Base-by-base conservation (phyloP, 2,888 invertebrate species). In the Noctua pronuba region DNA sequence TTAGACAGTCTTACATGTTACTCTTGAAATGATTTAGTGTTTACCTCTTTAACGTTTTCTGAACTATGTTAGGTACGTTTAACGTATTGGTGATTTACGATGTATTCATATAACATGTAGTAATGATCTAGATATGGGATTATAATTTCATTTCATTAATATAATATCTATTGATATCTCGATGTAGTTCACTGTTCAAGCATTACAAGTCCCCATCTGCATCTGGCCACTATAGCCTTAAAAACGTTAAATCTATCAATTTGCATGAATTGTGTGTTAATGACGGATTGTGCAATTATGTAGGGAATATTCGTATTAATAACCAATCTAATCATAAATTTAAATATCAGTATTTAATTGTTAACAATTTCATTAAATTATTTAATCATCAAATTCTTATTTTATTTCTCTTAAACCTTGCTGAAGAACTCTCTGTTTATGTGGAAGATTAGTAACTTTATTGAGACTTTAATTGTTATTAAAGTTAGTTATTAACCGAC, bases 291-390 rank as follows among this genome's bases (percentile, higher is more conserved):
- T 94, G 94, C 94, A 95, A 94, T 95, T 94, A 94, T 91, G 88
- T 95, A 94, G 93, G 84, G 85, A 87, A 87, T 91, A 92, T 88
- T 89, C 89, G 86, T 90, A 90, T 91, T 89, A 82, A 88, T 90
- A 90, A 86, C 85, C 88, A 85, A 88, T 88, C 91, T 89, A 88
- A 88, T 88, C 87, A 90, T 91, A 90, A 91, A 92, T 86, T 93
- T 90, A 90, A 90, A 89, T 90, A 91, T 94, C 95, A 95, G 95
- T 96, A 96, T 96, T 95, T 92, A 92, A 95, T 88, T 95, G 95
- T 96, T 96, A 92, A 93, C 91, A 88, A 88, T 93, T 92, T 93
- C 92, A 96, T 94, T 96, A 96, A 96, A 95, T 93, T 94, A 95
- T 95, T 94, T 95, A 95, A 94, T 94, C 94, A 91, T 94, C 90